Base-by-base conservation (phyloP, 2,113 vertebrate species). In the Salvelinus namaycush region DNA sequence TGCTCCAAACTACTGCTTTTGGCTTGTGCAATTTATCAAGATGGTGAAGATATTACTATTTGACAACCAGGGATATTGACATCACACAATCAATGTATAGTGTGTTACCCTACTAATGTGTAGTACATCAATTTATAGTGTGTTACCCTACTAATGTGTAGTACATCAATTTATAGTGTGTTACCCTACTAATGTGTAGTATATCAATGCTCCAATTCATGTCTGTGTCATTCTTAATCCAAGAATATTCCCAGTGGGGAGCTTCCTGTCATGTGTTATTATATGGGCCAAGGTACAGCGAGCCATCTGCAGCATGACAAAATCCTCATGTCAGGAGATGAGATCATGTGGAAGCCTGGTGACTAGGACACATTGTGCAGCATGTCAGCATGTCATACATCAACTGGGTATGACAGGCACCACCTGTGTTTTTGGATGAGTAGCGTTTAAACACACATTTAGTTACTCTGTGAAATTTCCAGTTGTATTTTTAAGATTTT, bases 271-370 rank as follows among this genome's bases (percentile, higher is more conserved):
- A 26, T 26, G 26, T 29, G 66, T 31, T 27, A 77, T 77, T 49
- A 49, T 74, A 66, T 60, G 69, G 64, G 60, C 70, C 69, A 81
- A 69, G 70, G 75, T 68, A 49, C 59, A 78, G 77, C 81, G 83
- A 86, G 79, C 80, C 82, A 81, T 89, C 83, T 84, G 84, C 39
- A 16, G 44, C 34, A 34, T 86, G 84, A 86, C 74, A 81, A 64
- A 64, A 14, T 72, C 74, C 78, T 80, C 77, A 79, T 69, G 57
- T 81, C 70, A 83, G 68, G 75, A 75, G 75, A 86, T 73, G 70
- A 82, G 75, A 67, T 69, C 29, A 68, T 18, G 29, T 31, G 70
- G 72, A 51, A 78, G 57, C 13, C 54, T 31, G 51, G 39, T 66
- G 74, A 80, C 76, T 71, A 54, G n/a, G 16, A 60, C 8, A 68